Base-by-base conservation (phyloP, 2,888 invertebrate species). In the Hypena proboscidalis region DNA sequence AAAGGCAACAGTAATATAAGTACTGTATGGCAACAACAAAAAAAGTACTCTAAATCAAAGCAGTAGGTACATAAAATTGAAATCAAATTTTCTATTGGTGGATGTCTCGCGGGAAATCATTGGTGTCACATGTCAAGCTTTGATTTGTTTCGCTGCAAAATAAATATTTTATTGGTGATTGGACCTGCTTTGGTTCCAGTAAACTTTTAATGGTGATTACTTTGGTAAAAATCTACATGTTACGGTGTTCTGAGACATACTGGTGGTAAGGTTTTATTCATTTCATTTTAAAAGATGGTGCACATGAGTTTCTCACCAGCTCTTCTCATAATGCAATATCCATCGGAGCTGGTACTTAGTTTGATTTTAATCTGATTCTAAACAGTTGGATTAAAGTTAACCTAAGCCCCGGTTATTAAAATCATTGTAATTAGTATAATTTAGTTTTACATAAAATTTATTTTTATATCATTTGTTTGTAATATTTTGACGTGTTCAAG, bases 51-150 rank as follows among this genome's bases (percentile, higher is more conserved):
- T 58, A 67, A 70, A 74, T 72, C 71, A 69, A 70, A 70, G 66
- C 29, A 27, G 56, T 57, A 54, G 46, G 37, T 61, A 58, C 60
- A 73, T 77, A 78, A 82, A 82, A 80, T 72, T 77, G 70, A 73
- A 79, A 78, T 79, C 72, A 77, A 79, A 78, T 76, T 77, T 71
- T 77, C 68, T 68, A 73, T 72, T 62, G 66, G 48, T 58, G 40
- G 38, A 54, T n/a, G 21, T 39, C 85, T 64, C 74, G 1, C 1
- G 85, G 85, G 86, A 86, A 86, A 86, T 86, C 82, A 79, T 17
- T 55, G 58, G 58, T 57, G 69, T 67, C 67, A 63, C 56, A 65
- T 50, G 70, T 70, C 74, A 66, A 62, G 51, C 55, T 56, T 63
- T 74, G 78, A 80, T 81, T 79, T 72, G 74, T 73, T 72, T 63